phyloP scores from a whole-genome alignment of 2,797 vertebrate genomes.

The Lagorchestes hirsutus region DNA sequence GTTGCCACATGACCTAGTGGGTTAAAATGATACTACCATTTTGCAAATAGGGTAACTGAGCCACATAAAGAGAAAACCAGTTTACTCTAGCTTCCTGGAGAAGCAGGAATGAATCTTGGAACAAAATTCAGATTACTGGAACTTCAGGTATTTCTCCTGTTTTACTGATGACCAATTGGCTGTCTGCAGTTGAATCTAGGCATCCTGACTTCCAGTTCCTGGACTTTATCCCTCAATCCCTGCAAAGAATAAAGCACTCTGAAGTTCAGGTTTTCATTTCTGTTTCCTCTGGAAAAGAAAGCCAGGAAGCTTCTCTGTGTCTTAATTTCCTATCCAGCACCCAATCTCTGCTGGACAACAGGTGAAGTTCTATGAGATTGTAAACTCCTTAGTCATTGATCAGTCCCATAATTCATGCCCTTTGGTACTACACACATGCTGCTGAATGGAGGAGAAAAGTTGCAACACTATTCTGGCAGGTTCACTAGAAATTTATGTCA shows the following conservation, averaged over 20 bases:
- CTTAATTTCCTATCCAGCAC: background rate
- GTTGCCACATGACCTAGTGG: background rate
- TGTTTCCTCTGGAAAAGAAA: background rate
- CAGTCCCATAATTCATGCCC: background rate
- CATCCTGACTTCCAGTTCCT: background rate
- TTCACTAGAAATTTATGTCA: too few species aligned
- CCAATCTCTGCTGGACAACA: background rate
- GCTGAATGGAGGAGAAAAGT: background rate
- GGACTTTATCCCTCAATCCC: background rate
- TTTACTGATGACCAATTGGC: background rate
- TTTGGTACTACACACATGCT: background rate
- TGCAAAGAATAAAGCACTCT: background rate
- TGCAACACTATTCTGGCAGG: too few species aligned
- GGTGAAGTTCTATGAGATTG: background rate
- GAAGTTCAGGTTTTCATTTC: background rate
- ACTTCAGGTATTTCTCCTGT: background rate
- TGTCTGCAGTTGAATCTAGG: background rate
- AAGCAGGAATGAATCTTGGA: background rate
- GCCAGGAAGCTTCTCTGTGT: background rate
- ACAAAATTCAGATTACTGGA: background rate
- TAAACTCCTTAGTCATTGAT: too few species aligned
- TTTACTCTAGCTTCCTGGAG: background rate
- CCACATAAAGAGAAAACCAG: background rate
- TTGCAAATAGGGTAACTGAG: conserved; percentile 54
- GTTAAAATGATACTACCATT: too few species aligned